A percentile compares a stretch with the other conserved stretches of the same genome.
Evolutionary conservation across 2,797 vertebrate genomes (phyloP).

Genomic region (Enoplosus armatus): DNA sequence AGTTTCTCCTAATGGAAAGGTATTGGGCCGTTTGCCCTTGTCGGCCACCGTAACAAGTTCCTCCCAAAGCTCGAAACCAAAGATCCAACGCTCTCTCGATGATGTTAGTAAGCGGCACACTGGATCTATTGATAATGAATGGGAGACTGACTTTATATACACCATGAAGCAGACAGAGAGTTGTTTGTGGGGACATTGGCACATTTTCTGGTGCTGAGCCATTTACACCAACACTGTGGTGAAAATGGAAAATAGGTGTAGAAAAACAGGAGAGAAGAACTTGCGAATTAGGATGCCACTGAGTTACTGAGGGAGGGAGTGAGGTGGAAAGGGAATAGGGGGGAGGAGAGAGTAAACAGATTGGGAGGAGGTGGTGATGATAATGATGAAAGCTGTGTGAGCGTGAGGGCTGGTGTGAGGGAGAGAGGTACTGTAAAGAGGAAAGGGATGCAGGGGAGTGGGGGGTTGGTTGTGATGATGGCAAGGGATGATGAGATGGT

Average conservation of each 20-base stretch:
- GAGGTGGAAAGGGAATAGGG: conserved; percentile 50
- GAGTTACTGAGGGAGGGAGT: conserved; percentile 48
- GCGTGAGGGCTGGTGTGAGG: conserved; percentile 53
- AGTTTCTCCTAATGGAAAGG: no score
- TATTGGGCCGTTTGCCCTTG: no score
- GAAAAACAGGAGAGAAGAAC: conserved; percentile 43
- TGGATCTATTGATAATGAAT: conserved; percentile 27
- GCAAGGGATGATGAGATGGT: conserved; percentile 60
- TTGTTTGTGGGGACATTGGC: conserved; percentile 7
- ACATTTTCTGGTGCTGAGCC: conserved; percentile 35
- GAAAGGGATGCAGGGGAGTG: conserved; percentile 43
- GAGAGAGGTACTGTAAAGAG: conserved; percentile 52
- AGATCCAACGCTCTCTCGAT: conserved; percentile 20
- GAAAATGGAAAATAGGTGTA: conserved; percentile 45
- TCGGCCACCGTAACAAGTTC: no score
- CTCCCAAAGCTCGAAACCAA: conserved; percentile 16
- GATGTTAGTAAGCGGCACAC: conserved; percentile 17
- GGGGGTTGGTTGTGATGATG: conserved; percentile 61
- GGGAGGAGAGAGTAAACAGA: conserved; percentile 74
- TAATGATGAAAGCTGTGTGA: conserved; percentile 77
- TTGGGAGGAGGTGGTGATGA: conserved; percentile 73
- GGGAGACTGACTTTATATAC: conserved; percentile 19
- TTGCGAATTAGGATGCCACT: conserved; percentile 62
- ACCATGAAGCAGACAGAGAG: background rate
- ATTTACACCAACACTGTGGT: conserved; percentile 47